A percentile compares a stretch with the other conserved stretches of the same genome.
Evolutionary conservation across 2,113 vertebrate species (phyloP).

Genomic region (Probosciger aterrimus): DNA sequence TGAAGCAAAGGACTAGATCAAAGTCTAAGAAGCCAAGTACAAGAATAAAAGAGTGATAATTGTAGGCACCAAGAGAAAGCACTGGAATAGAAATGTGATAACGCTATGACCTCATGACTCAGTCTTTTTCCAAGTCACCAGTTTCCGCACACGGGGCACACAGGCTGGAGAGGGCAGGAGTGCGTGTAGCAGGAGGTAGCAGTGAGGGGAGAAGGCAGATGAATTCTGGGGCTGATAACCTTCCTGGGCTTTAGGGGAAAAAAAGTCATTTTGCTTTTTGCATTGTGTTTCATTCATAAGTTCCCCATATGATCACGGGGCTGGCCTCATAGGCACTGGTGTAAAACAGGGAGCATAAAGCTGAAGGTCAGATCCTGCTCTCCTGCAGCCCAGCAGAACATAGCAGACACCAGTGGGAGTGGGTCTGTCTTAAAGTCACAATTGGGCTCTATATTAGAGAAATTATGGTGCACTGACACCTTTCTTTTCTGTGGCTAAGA

Average conservation of each 20-base stretch:
- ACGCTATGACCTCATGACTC: constrained; percentile 61
- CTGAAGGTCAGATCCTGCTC: neutral
- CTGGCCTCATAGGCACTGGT: neutral
- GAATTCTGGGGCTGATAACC: neutral
- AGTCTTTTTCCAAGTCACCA: neutral
- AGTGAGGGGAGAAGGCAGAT: neutral
- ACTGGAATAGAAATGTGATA: constrained; percentile 64
- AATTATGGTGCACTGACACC: neutral
- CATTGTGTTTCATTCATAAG: neutral
- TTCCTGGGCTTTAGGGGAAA: neutral
- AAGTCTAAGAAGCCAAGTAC: constrained; percentile 65
- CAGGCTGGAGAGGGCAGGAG: neutral
- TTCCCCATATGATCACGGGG: neutral
- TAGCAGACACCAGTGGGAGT: neutral
- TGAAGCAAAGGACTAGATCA: constrained; percentile 65
- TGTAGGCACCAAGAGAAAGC: constrained; percentile 46
- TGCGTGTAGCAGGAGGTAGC: neutral
- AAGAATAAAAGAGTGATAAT: constrained; percentile 67
- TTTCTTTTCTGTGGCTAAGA: neutral
- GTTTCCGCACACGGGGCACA: neutral
- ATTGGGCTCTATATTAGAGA: accelerated
- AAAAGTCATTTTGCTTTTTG: neutral
- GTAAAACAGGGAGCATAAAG: neutral
- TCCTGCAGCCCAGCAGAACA: neutral
- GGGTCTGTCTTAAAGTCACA: neutral